These are phyloP conservation scores for Phenganax marumi DNA, from an alignment of 92 coral and sea anemone genomes.

Conservation along the genomic window DNA sequence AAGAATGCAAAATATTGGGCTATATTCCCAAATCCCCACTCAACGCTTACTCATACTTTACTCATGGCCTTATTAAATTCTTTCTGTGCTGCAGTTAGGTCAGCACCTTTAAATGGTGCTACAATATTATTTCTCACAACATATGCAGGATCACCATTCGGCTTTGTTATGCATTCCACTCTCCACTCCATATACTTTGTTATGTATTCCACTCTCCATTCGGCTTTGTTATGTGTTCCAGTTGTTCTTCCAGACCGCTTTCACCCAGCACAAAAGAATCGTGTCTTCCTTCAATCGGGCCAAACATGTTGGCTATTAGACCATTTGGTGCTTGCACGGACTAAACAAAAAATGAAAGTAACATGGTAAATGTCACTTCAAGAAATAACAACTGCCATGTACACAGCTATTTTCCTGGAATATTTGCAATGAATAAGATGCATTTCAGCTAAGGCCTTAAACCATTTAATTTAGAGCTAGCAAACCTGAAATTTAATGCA, in stretches of 20 bases:
- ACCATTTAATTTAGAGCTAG: too few relatives aligned
- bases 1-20: too few relatives aligned
- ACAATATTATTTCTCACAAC: conserved; percentile 51
- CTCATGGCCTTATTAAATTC: conserved; percentile 55
- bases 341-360: neutral
- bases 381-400: too few relatives aligned
- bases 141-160: conserved; percentile 65
- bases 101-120: conserved; percentile 57
- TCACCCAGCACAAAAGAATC: conserved; percentile 55
- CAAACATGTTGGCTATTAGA: neutral
- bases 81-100: conserved; percentile 26
- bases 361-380: too few relatives aligned
- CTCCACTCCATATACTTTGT: too few relatives aligned
- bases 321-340: neutral
- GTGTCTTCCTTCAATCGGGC: neutral
- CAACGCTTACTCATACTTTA: neutral
- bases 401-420: too few relatives aligned
- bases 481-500: too few relatives aligned
- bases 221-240: conserved; percentile 40
- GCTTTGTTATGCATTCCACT: conserved; percentile 35
- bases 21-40: too few relatives aligned
- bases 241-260: conserved; percentile 51
- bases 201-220: too few relatives aligned
- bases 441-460: too few relatives aligned
- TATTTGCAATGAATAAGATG: too few relatives aligned